Evolutionary conservation across 2,113 vertebrate genomes (phyloP).

Genomic region (Melanotaenia duboulayi): DNA sequence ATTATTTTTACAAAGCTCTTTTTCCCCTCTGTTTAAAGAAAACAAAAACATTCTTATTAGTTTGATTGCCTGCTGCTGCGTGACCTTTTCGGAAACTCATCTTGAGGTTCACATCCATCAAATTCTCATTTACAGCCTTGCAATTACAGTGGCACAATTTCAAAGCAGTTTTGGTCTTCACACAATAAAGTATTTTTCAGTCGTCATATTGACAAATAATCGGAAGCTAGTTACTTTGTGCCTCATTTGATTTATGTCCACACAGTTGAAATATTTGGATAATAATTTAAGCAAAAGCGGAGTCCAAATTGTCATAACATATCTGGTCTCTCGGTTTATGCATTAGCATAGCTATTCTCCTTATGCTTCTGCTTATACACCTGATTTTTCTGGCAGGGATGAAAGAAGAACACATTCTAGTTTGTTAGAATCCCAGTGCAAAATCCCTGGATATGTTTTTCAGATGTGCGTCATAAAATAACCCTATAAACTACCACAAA

Average conservation of each 20-base stretch:
- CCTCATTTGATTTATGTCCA: conserved; percentile 15
- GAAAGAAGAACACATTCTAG: conserved; percentile 7
- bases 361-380: conserved; percentile 28
- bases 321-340: conserved; percentile 8
- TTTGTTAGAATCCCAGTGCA: conserved; percentile 30
- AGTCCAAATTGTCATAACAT: not conserved
- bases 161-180: conserved; percentile 43
- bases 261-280: not conserved
- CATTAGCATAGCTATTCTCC: not conserved
- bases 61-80: conserved; percentile 57
- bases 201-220: conserved; percentile 17
- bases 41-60: conserved; percentile 22
- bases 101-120: conserved; percentile 63
- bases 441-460: conserved; percentile 63
- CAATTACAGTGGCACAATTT: conserved; percentile 60
- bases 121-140: conserved; percentile 60
- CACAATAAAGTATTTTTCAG: not conserved
- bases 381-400: conserved; percentile 35
- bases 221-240: conserved; percentile 8
- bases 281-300: conserved; percentile 27
- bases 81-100: conserved; percentile 61
- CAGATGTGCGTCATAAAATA: conserved; percentile 72
- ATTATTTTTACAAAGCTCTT: not conserved
- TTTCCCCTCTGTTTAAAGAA: not conserved
- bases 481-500: conserved; percentile 56